phyloP scores from a whole-genome alignment of 1,140 invertebrate species.

The Camponotus floridanus region DNA sequence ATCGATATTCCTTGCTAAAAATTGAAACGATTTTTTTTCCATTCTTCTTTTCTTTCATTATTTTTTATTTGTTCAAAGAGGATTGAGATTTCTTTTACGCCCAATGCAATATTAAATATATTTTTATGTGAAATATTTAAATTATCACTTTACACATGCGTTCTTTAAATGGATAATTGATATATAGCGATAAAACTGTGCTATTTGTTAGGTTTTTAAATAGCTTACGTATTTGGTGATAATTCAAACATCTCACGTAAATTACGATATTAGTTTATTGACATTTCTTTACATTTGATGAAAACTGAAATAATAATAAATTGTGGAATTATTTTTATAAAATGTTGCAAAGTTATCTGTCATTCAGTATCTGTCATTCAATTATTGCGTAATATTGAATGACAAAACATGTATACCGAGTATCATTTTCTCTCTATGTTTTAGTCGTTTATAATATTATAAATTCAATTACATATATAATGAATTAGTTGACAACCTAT shows the following conservation, averaged over 20 bases:
- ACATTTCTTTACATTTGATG: conserved; percentile 8
- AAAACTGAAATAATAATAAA: not conserved
- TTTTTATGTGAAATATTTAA: not conserved
- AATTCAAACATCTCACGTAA: conserved; percentile 39
- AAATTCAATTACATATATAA: conserved; percentile 22
- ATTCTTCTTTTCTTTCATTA: not conserved
- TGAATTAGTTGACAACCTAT: conserved; percentile 10
- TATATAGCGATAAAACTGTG: not conserved
- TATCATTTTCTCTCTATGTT: not conserved
- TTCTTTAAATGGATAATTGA: conserved; percentile 10
- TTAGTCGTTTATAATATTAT: conserved; percentile 3
- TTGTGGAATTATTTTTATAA: conserved; percentile 21
- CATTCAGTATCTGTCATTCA: no score
- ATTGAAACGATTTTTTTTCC: not conserved
- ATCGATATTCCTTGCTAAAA: conserved; percentile 8
- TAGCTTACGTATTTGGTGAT: conserved; percentile 5
- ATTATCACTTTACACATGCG: conserved; percentile 27
- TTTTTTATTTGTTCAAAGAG: no score
- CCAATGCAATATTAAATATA: not conserved
- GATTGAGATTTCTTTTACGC: no score
- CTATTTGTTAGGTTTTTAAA: not conserved
- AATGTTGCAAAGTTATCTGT: not conserved
- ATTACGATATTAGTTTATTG: conserved; percentile 23
- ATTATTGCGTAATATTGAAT: conserved; percentile 5
- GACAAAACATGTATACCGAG: not conserved